Base-by-base conservation (phyloP, 2,113 vertebrate species). In the Seriola quinqueradiata region DNA sequence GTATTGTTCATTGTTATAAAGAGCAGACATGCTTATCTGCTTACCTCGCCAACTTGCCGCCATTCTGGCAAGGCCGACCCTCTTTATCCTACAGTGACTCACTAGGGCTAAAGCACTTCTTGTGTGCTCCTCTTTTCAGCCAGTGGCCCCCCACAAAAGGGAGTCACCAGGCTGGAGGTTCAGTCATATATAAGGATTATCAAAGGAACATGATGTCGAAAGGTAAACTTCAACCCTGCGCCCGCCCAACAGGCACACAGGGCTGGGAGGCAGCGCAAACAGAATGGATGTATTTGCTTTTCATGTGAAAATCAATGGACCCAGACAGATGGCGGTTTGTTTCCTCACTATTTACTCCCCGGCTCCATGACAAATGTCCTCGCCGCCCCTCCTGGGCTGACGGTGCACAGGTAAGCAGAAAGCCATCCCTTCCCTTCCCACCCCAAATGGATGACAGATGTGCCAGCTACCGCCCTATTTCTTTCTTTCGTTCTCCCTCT, bases 241-340 rank as follows among this genome's bases (percentile, higher is more conserved):
- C 79, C 86, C 16, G 48, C 79, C 86, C 70, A 81, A 71, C 82
- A 67, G 84, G 87, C 87, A 89, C 85, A 88, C 83, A 60, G 75
- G 73, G 67, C 87, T 57, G 78, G 64, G 79, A 89, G 79, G 88
- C 70, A 86, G 90, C 17, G 63, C 89, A 93, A 90, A 92, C 92
- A 92, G 72, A 91, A 86, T 70, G 73, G 86, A 91, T 70, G 85
- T 92, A 91, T 95, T 94, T 94, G 92, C 89, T 92, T 94, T 93
- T 92, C 84, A 85, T 92, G 89, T 85, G 87, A 91, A 94, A 93
- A 93, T 93, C 94, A 93, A 94, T 94, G 90, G 85, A 71, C 66
- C 75, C 82, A 84, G 92, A 91, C 92, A 93, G 93, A 93, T 92
- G 93, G 91, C 72, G 75, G 84, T 92, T 93, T 93, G 90, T 94